Evolutionary conservation across 2,113 vertebrate genomes (phyloP).

Genomic region (Labeo rohita): DNA sequence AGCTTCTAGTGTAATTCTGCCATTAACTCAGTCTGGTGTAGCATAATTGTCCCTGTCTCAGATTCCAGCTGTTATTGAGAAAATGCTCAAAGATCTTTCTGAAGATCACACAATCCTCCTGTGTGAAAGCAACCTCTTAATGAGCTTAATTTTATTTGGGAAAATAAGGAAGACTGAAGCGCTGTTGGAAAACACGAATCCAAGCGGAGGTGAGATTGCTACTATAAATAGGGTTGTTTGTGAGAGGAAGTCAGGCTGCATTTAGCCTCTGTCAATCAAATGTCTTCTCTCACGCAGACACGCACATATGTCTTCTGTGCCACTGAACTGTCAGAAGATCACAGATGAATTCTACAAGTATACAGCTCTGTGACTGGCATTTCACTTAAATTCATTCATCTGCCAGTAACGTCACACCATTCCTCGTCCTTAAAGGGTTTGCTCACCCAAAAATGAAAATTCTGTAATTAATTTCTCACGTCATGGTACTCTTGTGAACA

Average conservation of each 20-base stretch:
- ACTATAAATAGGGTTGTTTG: constrained; percentile 36
- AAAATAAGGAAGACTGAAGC: constrained; percentile 3
- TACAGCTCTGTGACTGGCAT: not conserved
- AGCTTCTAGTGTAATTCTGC: not conserved
- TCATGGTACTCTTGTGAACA: too few species aligned
- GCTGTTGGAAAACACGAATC: not conserved
- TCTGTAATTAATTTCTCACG: too few species aligned
- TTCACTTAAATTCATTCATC: not conserved
- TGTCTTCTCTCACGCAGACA: not conserved
- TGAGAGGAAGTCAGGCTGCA: constrained; percentile 14
- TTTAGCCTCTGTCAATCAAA: constrained; percentile 41
- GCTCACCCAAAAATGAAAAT: too few species aligned
- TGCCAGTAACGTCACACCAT: not conserved
- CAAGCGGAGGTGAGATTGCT: constrained; percentile 20
- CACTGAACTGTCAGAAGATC: not conserved
- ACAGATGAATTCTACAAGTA: not conserved
- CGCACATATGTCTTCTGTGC: not conserved
- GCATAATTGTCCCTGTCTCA: not conserved
- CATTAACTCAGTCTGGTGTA: constrained; percentile 20
- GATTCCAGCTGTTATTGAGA: not conserved
- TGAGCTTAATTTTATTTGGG: constrained; percentile 27
- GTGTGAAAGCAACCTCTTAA: not conserved
- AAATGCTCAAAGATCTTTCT: constrained; percentile 13
- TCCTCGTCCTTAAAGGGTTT: not conserved
- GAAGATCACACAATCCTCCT: constrained; percentile 2